Conservation (phyloP, 2,113 vertebrate species). For the Nettapus auritus region DNA sequence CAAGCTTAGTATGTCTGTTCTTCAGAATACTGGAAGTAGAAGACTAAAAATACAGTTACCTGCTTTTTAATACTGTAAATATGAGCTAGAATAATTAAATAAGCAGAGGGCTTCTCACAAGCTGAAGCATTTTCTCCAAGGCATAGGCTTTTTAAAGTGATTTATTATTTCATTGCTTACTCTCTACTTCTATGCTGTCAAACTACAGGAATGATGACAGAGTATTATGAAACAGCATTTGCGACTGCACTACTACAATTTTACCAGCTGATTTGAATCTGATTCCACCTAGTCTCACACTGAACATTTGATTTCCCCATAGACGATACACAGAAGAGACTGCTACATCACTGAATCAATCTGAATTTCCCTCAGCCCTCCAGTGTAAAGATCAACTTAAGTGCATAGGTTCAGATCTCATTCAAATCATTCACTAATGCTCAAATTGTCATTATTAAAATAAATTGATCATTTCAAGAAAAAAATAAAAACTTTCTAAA, state of each 20-base stretch:
- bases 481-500: neutral
- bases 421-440: neutral
- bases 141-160: neutral
- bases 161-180: neutral
- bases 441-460: neutral
- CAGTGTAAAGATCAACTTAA: neutral
- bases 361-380: neutral
- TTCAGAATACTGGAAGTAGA: neutral
- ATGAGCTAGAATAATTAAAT: neutral
- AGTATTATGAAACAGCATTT: neutral
- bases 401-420: neutral
- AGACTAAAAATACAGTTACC: neutral
- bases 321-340: neutral
- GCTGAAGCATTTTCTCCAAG: neutral
- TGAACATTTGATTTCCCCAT: neutral
- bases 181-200: neutral
- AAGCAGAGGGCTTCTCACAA: neutral
- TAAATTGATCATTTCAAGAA: neutral
- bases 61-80: neutral
- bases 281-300: neutral
- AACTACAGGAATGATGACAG: neutral
- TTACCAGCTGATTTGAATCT: neutral
- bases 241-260: neutral
- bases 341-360: neutral
- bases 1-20: neutral